Conservation (phyloP, 2,888 invertebrate genomes). For the Zonitis immaculata region DNA sequence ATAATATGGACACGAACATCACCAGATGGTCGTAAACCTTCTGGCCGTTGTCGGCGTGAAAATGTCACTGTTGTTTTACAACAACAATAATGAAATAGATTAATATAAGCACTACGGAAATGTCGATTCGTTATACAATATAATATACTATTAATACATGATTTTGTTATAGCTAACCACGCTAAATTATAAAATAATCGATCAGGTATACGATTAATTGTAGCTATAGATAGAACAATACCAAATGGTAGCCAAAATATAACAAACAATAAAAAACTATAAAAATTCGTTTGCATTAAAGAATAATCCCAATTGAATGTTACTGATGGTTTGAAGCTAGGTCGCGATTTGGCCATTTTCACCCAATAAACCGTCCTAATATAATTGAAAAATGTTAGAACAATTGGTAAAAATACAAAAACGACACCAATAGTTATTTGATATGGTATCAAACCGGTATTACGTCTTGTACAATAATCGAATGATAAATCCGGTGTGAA, state of each 20-base stretch:
- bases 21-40: conserved; percentile 50
- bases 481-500: conserved; percentile 59
- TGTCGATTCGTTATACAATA: conserved; percentile 62
- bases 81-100: conserved; percentile 74
- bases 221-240: conserved; percentile 55
- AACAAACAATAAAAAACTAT: conserved; percentile 60
- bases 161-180: conserved; percentile 67
- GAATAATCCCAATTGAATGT: conserved; percentile 61
- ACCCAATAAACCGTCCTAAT: conserved; percentile 52
- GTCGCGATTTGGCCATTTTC: conserved; percentile 51
- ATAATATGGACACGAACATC: conserved; percentile 74
- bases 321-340: conserved; percentile 60
- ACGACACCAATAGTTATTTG: conserved; percentile 55
- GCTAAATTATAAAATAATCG: conserved; percentile 61
- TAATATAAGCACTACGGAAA: conserved; percentile 67
- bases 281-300: conserved; percentile 60
- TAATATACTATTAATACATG: conserved; percentile 62
- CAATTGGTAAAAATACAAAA: conserved; percentile 57
- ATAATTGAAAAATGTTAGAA: conserved; percentile 55
- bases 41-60: conserved; percentile 56
- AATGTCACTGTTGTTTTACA: conserved; percentile 72
- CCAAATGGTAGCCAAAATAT: conserved; percentile 67
- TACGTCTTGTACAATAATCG: conserved; percentile 61
- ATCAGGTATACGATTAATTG: conserved; percentile 50
- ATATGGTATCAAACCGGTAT: conserved; percentile 54